These are phyloP conservation scores for Halictus rubicundus DNA, from an alignment of 1,140 invertebrate genomes.

Conservation along the genomic window DNA sequence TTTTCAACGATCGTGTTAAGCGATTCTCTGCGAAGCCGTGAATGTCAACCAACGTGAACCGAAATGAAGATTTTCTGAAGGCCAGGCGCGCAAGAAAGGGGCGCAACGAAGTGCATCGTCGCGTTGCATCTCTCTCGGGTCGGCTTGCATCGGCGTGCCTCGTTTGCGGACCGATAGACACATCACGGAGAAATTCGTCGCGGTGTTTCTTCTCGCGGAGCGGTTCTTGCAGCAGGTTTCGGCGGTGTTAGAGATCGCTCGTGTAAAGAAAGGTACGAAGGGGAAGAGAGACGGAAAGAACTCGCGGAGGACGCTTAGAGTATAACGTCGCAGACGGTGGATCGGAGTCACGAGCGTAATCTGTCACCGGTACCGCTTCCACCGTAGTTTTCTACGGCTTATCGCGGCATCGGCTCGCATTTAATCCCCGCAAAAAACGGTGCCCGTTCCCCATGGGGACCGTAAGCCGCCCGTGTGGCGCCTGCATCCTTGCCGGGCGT, in stretches of 20 bases:
- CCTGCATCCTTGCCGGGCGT: slow-evolving; percentile 71
- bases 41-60: too few relatives aligned
- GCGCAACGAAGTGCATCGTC: background rate
- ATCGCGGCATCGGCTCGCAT: slow-evolving; percentile 78
- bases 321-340: slow-evolving; percentile 32
- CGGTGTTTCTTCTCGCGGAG: slow-evolving; percentile 3
- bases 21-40: too few relatives aligned
- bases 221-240: slow-evolving; percentile 17
- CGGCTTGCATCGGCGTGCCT: background rate
- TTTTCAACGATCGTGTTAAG: too few relatives aligned
- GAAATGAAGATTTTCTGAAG: too few relatives aligned
- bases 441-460: slow-evolving; percentile 64
- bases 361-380: slow-evolving; percentile 77
- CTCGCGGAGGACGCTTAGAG: background rate
- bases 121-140: background rate
- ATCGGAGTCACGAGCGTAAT: slow-evolving; percentile 71
- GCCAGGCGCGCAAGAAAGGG: background rate
- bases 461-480: slow-evolving; percentile 76
- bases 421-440: slow-evolving; percentile 77
- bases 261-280: background rate
- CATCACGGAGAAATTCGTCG: slow-evolving; percentile 35
- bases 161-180: background rate
- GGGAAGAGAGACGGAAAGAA: background rate
- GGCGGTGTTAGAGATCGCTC: slow-evolving; percentile 18
- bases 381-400: slow-evolving; percentile 76